These are phyloP conservation scores for Danionella dracula DNA, from an alignment of 2,797 vertebrate genomes.

Conservation along the genomic window DNA sequence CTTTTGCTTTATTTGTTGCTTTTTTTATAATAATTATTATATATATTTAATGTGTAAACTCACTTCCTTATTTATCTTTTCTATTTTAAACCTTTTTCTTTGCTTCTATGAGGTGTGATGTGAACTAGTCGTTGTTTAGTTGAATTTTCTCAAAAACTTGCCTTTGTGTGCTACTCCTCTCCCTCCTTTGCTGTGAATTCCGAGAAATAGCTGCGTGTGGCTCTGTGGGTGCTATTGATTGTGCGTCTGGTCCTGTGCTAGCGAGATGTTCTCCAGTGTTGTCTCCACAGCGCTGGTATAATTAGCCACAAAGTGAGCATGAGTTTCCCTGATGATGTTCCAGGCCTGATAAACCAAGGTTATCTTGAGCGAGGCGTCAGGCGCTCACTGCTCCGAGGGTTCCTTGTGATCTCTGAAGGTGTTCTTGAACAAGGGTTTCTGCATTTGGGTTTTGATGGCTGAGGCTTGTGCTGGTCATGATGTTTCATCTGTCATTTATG, in stretches of 20 bases:
- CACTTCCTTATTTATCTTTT: too few relatives aligned
- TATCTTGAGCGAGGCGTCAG: background rate
- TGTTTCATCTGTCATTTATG: too few relatives aligned
- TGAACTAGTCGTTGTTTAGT: too few relatives aligned
- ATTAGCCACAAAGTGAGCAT: constrained; percentile 18
- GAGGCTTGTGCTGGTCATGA: too few relatives aligned
- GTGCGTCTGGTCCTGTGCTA: constrained; percentile 3
- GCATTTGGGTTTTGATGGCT: too few relatives aligned
- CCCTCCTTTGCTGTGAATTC: constrained; percentile 12
- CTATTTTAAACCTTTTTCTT: too few relatives aligned
- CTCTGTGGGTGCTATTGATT: constrained; percentile 14
- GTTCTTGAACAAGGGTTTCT: background rate
- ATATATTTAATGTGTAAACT: too few relatives aligned
- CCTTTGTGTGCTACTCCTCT: too few relatives aligned
- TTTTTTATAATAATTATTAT: too few relatives aligned
- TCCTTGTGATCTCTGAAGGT: constrained; percentile 21
- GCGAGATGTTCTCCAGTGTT: constrained; percentile 10
- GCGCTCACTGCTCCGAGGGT: background rate
- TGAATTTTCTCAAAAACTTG: too few relatives aligned
- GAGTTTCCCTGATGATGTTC: constrained; percentile 14
- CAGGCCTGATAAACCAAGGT: constrained; percentile 1
- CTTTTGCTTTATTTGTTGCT: too few relatives aligned
- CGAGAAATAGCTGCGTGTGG: background rate
- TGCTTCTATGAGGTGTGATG: too few relatives aligned
- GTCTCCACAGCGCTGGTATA: constrained; percentile 23